A percentile compares a stretch with the other conserved stretches of the same genome.
phyloP scores from a whole-genome alignment of 1,140 invertebrate genomes.

The Ylistrum balloti region DNA sequence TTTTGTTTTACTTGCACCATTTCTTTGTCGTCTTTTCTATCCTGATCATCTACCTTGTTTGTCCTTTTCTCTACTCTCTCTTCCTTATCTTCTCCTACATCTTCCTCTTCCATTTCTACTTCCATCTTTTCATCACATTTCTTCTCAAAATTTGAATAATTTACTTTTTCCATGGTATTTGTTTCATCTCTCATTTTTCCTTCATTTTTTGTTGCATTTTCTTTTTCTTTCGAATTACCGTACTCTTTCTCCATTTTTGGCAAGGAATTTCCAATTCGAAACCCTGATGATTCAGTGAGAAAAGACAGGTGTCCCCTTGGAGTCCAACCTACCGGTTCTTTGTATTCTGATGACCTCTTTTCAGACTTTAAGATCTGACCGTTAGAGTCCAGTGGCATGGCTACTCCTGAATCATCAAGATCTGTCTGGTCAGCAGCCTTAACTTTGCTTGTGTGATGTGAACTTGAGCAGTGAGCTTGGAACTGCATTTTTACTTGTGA shows the following conservation, averaged over 20 bases:
- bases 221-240: neutral
- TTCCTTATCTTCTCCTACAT: neutral
- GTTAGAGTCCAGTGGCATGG: slow-evolving; percentile 8
- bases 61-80: neutral
- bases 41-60: neutral
- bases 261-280: neutral
- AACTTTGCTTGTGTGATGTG: slow-evolving; percentile 68
- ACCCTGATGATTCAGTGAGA: neutral
- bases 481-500: slow-evolving; percentile 73
- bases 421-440: slow-evolving; percentile 57
- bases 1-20: slow-evolving; percentile 43
- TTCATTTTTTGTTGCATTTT: neutral
- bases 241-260: neutral
- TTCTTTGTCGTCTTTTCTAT: slow-evolving; percentile 25
- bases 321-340: neutral
- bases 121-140: neutral
- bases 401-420: neutral
- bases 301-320: neutral
- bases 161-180: neutral
- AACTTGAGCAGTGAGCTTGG: slow-evolving; percentile 71
- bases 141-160: neutral
- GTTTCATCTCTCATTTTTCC: slow-evolving; percentile 21
- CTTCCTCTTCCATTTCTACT: neutral
- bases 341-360: neutral
- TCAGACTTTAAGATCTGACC: neutral